A percentile compares a stretch with the other conserved stretches of the same genome.
phyloP scores from a whole-genome alignment of 2,888 invertebrate genomes.

The Embidobia sp. region DNA sequence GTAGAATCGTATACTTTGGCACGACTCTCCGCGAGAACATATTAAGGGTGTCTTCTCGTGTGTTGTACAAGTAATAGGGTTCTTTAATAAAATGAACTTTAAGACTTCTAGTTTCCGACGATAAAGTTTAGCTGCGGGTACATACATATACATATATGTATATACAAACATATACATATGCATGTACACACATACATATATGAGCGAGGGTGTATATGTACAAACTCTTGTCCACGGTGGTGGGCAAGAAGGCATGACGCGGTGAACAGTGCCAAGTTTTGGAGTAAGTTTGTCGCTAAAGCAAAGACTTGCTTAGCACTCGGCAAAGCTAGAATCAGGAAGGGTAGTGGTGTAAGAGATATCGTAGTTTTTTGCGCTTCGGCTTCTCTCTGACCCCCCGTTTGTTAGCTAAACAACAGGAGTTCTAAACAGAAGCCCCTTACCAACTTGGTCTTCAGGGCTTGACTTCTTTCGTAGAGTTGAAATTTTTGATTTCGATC shows the following conservation, averaged over 20 bases:
- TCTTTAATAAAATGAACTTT: slow-evolving; percentile 77
- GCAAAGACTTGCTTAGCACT: slow-evolving; percentile 60
- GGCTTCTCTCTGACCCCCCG: slow-evolving; percentile 51
- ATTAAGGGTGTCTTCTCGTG: slow-evolving; percentile 42
- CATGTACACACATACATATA: neutral
- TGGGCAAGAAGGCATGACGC: slow-evolving; percentile 52
- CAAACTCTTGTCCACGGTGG: slow-evolving; percentile 29
- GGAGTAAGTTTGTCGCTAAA: slow-evolving; percentile 69
- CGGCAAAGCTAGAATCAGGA: slow-evolving; percentile 40
- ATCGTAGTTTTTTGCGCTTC: slow-evolving; percentile 30
- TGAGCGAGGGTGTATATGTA: neutral
- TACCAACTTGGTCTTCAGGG: slow-evolving; percentile 61
- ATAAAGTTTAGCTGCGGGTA: slow-evolving; percentile 73
- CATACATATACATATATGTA: too few species aligned
- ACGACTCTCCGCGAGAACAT: slow-evolving; percentile 33
- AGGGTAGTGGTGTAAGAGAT: slow-evolving; percentile 6
- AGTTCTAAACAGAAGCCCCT: slow-evolving; percentile 68
- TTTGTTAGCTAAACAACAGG: slow-evolving; percentile 69
- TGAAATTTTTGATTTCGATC: too few species aligned
- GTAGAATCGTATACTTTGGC: slow-evolving; percentile 43
- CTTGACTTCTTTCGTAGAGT: neutral
- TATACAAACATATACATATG: neutral
- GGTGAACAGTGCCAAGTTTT: slow-evolving; percentile 71
- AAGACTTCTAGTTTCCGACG: slow-evolving; percentile 72
- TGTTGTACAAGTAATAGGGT: slow-evolving; percentile 32